Conservation (phyloP, 1,140 invertebrate species). For the Leptonema lineaticorne region DNA sequence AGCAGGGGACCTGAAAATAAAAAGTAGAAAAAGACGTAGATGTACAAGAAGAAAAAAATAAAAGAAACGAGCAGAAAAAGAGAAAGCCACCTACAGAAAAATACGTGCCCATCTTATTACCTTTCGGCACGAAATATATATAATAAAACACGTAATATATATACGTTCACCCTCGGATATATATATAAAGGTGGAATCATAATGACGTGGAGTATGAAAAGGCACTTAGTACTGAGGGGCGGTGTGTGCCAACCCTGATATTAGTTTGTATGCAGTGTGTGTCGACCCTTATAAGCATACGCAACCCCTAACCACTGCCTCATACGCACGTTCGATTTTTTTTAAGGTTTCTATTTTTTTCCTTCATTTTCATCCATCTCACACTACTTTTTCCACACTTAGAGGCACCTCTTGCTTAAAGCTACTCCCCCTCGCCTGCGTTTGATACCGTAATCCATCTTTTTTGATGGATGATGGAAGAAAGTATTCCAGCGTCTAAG, state of each 20-base stretch:
- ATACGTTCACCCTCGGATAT: constrained; percentile 35
- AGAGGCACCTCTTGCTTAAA: neutral
- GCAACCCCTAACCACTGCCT: neutral
- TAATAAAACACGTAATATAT: constrained; percentile 1
- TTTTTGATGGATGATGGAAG: constrained; percentile 42
- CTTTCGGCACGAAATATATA: constrained; percentile 35
- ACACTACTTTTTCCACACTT: neutral
- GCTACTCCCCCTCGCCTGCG: constrained; percentile 26
- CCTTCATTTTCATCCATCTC: too few species aligned
- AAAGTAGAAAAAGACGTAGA: neutral
- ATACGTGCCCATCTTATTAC: constrained; percentile 41
- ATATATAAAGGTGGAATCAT: constrained; percentile 41
- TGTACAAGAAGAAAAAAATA: neutral
- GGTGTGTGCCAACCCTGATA: constrained; percentile 33
- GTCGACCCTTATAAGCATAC: constrained; percentile 8
- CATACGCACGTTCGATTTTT: constrained; percentile 1
- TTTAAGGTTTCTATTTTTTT: neutral
- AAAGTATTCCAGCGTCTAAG: constrained; percentile 41
- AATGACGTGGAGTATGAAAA: constrained; percentile 40
- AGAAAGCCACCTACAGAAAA: constrained; percentile 35
- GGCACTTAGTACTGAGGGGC: constrained; percentile 40
- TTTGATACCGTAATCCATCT: constrained; percentile 42
- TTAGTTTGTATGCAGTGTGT: constrained; percentile 38
- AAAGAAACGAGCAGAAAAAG: too few species aligned
- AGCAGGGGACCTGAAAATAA: neutral